Percentiles rank a stretch among this genome's conserved stretches.
These are phyloP conservation scores for Gandaritis pyraliata DNA, from an alignment of 2,888 invertebrate species.

Conservation along the genomic window DNA sequence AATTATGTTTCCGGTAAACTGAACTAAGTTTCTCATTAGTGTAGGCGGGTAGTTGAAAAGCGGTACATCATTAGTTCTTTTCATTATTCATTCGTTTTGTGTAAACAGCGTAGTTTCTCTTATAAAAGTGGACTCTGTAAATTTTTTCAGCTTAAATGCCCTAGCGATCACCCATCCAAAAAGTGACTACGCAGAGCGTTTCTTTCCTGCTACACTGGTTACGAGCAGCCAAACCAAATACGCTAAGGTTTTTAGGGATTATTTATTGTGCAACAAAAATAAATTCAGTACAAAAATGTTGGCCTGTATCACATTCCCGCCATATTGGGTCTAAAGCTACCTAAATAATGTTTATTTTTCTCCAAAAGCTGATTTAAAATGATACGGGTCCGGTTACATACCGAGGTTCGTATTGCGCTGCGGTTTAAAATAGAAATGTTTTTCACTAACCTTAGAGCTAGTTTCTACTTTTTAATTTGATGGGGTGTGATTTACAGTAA, in stretches of 20 bases:
- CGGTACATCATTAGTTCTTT: slow-evolving; percentile 44
- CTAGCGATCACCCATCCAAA: no score
- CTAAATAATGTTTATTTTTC: slow-evolving; percentile 12
- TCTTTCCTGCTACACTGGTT: no score
- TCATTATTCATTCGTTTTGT: slow-evolving; percentile 36
- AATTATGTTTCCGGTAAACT: slow-evolving; percentile 44
- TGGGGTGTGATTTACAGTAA: slow-evolving; percentile 10
- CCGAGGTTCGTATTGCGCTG: slow-evolving; percentile 20
- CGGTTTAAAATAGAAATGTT: slow-evolving; percentile 22
- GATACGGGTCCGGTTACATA: slow-evolving; percentile 19
- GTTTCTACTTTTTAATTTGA: slow-evolving; percentile 12
- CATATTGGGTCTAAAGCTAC: slow-evolving; percentile 10
- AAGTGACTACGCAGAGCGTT: no score
- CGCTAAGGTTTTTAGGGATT: no score
- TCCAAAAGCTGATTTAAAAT: slow-evolving; percentile 4
- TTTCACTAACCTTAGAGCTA: slow-evolving; percentile 12
- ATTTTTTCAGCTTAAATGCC: neutral
- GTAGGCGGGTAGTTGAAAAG: slow-evolving; percentile 34
- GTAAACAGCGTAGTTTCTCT: slow-evolving; percentile 11
- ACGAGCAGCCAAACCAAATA: no score
- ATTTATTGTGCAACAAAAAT: no score
- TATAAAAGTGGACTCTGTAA: neutral
- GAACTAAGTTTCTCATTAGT: slow-evolving; percentile 51
- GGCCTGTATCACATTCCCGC: neutral
- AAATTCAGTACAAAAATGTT: no score